Percentiles rank a stretch among this genome's conserved stretches.
phyloP scores from a whole-genome alignment of 2,888 invertebrate species.

The Liopterus haemorrhoidalis region DNA sequence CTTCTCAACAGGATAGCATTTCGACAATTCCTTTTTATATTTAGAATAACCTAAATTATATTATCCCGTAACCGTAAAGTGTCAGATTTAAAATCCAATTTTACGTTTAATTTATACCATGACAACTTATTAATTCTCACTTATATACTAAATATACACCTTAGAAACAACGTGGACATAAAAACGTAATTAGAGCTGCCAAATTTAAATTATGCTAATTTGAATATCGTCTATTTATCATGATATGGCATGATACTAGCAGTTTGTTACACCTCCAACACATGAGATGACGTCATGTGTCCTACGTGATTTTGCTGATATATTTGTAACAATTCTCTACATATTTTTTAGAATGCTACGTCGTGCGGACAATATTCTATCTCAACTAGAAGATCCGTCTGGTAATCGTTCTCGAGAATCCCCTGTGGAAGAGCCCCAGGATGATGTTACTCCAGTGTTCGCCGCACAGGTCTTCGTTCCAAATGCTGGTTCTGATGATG shows the following conservation, averaged over 20 bases:
- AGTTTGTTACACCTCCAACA: no score
- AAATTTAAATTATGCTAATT: no score
- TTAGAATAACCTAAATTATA: no score
- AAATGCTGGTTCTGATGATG: conserved; percentile 10
- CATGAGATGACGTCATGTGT: background rate
- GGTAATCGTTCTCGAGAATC: conserved; percentile 16
- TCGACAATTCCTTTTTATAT: no score
- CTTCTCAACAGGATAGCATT: no score
- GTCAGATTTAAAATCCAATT: no score
- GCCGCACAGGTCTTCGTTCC: conserved; percentile 45
- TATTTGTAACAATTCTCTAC: background rate
- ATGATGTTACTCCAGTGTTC: conserved; percentile 45
- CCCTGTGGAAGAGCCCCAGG: conserved; percentile 41
- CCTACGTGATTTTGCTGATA: background rate
- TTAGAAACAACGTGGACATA: no score
- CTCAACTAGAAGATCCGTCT: conserved; percentile 45
- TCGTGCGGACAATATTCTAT: conserved; percentile 46
- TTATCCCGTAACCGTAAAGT: no score
- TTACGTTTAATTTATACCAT: background rate
- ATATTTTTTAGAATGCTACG: conserved; percentile 44
- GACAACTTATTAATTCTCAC: no score
- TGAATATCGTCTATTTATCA: conserved; percentile 7
- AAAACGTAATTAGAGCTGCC: no score
- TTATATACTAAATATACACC: no score
- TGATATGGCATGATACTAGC: background rate